phyloP scores from a whole-genome alignment of 2,888 invertebrate genomes.

The Eupithecia inturbata region DNA sequence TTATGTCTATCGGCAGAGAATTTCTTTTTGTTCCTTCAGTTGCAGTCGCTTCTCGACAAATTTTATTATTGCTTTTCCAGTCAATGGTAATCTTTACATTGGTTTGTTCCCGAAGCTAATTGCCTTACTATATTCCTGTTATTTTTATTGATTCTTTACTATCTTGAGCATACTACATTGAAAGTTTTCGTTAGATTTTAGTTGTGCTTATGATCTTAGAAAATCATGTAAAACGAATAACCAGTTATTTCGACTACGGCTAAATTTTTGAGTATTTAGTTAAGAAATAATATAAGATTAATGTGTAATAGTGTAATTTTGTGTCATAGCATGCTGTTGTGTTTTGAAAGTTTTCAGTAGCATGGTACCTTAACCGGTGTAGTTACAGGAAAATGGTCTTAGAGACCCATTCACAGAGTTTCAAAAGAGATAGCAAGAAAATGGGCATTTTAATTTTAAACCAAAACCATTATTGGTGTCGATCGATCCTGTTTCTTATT shows the following conservation, averaged over 20 bases:
- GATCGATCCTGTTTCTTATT: too few species aligned
- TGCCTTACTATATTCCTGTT: not conserved
- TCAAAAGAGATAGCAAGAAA: too few species aligned
- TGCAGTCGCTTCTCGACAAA: slow-evolving; percentile 52
- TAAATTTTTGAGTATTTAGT: not conserved
- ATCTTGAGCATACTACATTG: not conserved
- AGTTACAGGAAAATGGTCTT: too few species aligned
- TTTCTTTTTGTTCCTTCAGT: slow-evolving; percentile 52
- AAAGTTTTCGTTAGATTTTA: not conserved
- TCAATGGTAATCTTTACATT: slow-evolving; percentile 11
- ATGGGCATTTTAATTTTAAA: too few species aligned
- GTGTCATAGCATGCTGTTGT: too few species aligned
- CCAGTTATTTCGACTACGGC: not conserved
- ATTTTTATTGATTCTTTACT: not conserved
- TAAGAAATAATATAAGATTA: too few species aligned
- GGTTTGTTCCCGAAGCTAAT: not conserved
- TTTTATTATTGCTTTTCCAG: slow-evolving; percentile 47
- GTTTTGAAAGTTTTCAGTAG: too few species aligned
- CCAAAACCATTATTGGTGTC: too few species aligned
- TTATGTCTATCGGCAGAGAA: slow-evolving; percentile 61
- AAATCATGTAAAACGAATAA: not conserved
- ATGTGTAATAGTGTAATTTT: too few species aligned
- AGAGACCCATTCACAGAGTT: too few species aligned
- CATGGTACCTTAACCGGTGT: too few species aligned
- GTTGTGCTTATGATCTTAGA: not conserved